Evolutionary conservation across 2,888 invertebrate species (phyloP), one percentile per base, ranked within the genome.

Genomic region (Holacanthella duospinosa): DNA sequence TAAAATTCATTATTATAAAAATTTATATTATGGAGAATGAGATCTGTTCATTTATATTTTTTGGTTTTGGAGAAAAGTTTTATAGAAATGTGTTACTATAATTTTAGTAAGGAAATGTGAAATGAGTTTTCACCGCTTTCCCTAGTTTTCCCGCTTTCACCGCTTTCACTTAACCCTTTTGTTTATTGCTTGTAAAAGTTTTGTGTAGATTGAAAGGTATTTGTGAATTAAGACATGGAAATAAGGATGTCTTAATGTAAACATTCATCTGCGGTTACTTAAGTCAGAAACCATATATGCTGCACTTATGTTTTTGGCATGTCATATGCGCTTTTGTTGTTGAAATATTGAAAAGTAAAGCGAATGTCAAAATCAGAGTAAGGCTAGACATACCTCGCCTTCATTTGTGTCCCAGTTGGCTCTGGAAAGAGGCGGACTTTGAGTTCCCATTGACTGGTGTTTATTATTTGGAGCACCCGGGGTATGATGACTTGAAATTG

Each of bases 321-420:
- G 19, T 48, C 48, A 21, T 48, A 48, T 48, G 48, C 21, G 48
- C 48, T 48, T 48, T 48, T 21, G 12, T n/a, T 48, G 16, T 48
- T 4, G 55, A 59, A 48, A 63, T n/a, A n/a, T n/a, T n/a, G n/a
- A n/a, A n/a, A n/a, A n/a, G n/a, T n/a, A n/a, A n/a, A n/a, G n/a
- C n/a, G n/a, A n/a, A n/a, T 59, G 63, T 63, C 63, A 63, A 60
- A 63, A 63, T 59, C 63, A 63, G 58, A 65, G 29, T 29, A 36
- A 36, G 36, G 6, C 36, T 36, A 48, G 48, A n/a, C 12, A 48
- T 63, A 67, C 67, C 67, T 67, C 67, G 56, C 59, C 65, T 59
- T 61, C 63, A 62, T 63, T 63, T 61, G 64, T 63, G 36, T 64
- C 63, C 67, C 67, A 67, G 60, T 63, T 63, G 58, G 25, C 36